Base-by-base conservation (phyloP, 2,888 invertebrate genomes). In the Caenorhabditis zanzibari region DNA sequence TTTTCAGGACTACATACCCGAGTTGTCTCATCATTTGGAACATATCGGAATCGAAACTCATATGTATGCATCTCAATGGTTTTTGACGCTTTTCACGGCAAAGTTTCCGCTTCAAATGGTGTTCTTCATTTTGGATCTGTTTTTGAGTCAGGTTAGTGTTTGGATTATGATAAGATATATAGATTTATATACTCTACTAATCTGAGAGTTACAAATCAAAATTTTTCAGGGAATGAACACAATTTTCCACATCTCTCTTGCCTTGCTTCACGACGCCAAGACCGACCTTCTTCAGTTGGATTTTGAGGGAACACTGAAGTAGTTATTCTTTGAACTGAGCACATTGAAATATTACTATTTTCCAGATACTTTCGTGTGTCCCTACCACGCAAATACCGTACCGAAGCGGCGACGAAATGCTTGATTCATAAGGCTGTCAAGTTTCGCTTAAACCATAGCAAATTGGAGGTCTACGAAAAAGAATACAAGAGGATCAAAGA, bases 1-100 rank as follows among this genome's bases (percentile, higher is more conserved):
- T 24, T 41, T 85, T 12, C 89, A 94, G 93, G 94, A 94, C 81
- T 92, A 93, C 79, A 85, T 94, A 59, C 93, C 93, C 0, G 94
- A 94, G 83, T 86, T 94, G 47, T 92, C 92, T 84, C 91, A 92
- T 16, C 94, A 94, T 90, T 93, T 94, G 85, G 88, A 92, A 69
- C 93, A 95, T 93, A 95, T 95, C 94, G 95, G 95, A 66, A 95
- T 99, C 64, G 98, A 99, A 93, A 88, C 88, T 14, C 86, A 87
- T 72, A 98, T 98, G 98, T 99, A 96, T 93, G 98, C 98, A 26
- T 97, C 97, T 6, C 99, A 99, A 93, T 99, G 99, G 99, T 98
- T 99, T 94, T 95, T 99, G 72, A 99, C 99, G 0, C 94, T 99
- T n/a, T 99, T 97, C 94, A 99, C 99, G 1, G 98, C 99, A 41